Percentiles rank a stretch among this genome's conserved stretches.
Conservation (phyloP, 2,888 invertebrate genomes). For the Panorpa germanica region DNA sequence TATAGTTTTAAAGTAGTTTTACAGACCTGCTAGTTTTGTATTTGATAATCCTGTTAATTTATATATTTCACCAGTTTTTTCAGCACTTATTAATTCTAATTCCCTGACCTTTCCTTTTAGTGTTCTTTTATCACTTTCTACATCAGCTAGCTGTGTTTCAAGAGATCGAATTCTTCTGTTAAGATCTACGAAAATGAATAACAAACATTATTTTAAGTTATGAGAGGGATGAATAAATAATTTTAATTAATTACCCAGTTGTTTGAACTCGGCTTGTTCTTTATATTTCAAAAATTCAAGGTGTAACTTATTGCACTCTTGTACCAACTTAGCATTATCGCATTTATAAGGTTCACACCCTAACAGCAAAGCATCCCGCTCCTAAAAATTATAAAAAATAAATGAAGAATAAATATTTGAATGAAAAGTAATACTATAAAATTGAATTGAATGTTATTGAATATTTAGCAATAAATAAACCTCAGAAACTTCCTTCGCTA, state of each 20-base stretch:
- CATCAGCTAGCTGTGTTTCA: constrained; percentile 28
- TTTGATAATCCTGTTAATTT: constrained; percentile 20
- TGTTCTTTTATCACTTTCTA: constrained; percentile 27
- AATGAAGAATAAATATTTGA: constrained; percentile 1
- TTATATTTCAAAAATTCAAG: constrained; percentile 40
- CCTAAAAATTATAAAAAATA: constrained; percentile 27
- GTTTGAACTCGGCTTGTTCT: constrained; percentile 40
- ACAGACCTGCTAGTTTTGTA: constrained; percentile 14
- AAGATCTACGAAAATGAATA: constrained; percentile 22
- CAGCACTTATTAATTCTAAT: constrained; percentile 27
- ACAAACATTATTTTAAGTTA: constrained; percentile 9
- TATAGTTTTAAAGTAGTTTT: constrained; percentile 12
- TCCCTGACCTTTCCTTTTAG: constrained; percentile 25
- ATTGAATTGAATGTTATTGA: constrained; percentile 7
- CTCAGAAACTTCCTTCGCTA: constrained; percentile 47
- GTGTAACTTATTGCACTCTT: constrained; percentile 57
- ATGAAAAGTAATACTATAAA: constrained; percentile 5
- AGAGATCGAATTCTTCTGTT: constrained; percentile 28
- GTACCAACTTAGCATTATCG: constrained; percentile 56
- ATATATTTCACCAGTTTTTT: constrained; percentile 24
- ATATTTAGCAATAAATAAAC: constrained; percentile 20
- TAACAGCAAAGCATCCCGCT: constrained; percentile 45
- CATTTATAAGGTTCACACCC: constrained; percentile 63
- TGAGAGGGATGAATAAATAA: constrained; percentile 8
- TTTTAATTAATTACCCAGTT: constrained; percentile 24